These are phyloP conservation scores for Pogonognathellus flavescens DNA, from an alignment of 1,140 invertebrate species.

Conservation along the genomic window DNA sequence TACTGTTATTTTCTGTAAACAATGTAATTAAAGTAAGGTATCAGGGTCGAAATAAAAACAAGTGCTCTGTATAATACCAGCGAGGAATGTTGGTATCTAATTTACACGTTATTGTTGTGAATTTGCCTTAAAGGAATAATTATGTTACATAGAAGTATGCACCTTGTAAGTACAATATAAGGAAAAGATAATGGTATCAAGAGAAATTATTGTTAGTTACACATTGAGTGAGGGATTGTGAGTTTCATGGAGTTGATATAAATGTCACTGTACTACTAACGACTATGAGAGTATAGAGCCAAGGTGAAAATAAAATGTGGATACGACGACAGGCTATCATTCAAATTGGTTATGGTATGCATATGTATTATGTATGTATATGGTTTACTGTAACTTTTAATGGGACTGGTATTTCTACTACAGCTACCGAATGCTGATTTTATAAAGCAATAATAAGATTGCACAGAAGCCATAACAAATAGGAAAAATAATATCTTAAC, in stretches of 20 bases:
- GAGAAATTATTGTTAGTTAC: not conserved
- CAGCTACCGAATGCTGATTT: conserved; percentile 20
- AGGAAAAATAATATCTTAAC: conserved; percentile 29
- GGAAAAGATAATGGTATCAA: not conserved
- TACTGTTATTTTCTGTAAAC: too few relatives aligned
- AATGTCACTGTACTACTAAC: not conserved
- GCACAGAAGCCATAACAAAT: conserved; percentile 34
- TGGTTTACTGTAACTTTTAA: conserved; percentile 27
- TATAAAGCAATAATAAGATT: conserved; percentile 47
- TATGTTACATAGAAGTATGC: too few relatives aligned
- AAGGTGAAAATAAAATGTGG: not conserved
- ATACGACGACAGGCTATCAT: not conserved
- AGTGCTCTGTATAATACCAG: too few relatives aligned
- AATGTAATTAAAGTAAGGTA: too few relatives aligned
- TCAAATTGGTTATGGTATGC: conserved; percentile 11
- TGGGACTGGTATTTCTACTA: conserved; percentile 24
- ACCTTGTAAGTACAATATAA: not conserved
- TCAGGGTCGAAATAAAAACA: too few relatives aligned
- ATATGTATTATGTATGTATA: not conserved
- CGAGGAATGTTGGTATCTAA: too few relatives aligned
- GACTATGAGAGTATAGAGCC: not conserved
- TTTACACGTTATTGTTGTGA: too few relatives aligned
- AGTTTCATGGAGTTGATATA: not conserved
- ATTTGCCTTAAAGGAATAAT: too few relatives aligned
- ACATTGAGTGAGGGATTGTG: too few relatives aligned